phyloP scores from a whole-genome alignment of 1,140 invertebrate species.

The Psilanteris sp. region DNA sequence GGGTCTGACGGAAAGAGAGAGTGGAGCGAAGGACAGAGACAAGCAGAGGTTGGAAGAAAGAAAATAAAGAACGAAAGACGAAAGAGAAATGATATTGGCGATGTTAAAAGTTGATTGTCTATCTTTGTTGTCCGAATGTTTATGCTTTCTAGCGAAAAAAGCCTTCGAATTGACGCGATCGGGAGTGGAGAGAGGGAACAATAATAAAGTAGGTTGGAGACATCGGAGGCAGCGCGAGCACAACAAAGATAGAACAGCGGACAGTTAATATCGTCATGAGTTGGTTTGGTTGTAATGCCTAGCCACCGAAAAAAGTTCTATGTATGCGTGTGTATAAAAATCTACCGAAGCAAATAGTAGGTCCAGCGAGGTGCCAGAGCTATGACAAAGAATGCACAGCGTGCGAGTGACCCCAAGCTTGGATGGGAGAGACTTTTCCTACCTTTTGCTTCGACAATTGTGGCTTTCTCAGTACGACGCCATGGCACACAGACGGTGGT shows the following conservation, averaged over 20 bases:
- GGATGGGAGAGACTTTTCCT: conserved; percentile 66
- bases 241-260: not conserved
- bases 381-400: conserved; percentile 61
- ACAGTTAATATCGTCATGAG: conserved; percentile 46
- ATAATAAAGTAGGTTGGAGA: too few species aligned
- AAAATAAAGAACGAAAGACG: conserved; percentile 19
- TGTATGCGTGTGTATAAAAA: conserved; percentile 39
- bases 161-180: too few species aligned
- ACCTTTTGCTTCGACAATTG: conserved; percentile 67
- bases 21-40: conserved; percentile 31
- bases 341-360: conserved; percentile 65
- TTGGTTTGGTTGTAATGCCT: conserved; percentile 23
- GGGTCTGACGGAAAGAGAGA: conserved; percentile 37
- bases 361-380: conserved; percentile 62
- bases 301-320: conserved; percentile 27
- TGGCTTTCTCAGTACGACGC: conserved; percentile 61
- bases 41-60: conserved; percentile 23
- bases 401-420: conserved; percentile 61
- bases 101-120: conserved; percentile 20
- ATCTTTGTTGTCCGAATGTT: too few species aligned
- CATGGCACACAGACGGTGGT: conserved; percentile 54
- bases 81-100: conserved; percentile 22
- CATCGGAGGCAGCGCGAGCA: not conserved
- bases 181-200: too few species aligned
- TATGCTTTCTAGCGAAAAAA: too few species aligned